Base-by-base conservation (phyloP, 1,140 invertebrate genomes). In the Eupeodes corollae region DNA sequence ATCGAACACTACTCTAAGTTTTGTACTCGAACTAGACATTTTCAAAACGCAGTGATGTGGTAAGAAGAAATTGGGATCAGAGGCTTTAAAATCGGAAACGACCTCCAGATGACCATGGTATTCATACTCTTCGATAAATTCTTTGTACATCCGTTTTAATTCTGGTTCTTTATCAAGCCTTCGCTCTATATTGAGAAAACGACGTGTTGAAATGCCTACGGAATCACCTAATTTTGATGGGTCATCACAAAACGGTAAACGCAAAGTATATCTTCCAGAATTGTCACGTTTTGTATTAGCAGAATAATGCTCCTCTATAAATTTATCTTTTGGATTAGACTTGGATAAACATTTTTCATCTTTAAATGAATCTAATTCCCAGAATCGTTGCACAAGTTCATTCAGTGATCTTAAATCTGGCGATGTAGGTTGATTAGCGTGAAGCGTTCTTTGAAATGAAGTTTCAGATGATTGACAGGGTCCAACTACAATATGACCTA, bases 61-160 rank as follows among this genome's bases (percentile, higher is more conserved):
- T 13, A 41, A 10, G 16, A 41, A 41, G 16, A 10, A 41, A 41
- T 18, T 9, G 16, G 16, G 39, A 9, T 34, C n/a, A 10, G 33
- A 34, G 10, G 33, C 10, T n/a, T 34, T 10, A 10, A 10, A 10
- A n/a, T 10, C 33, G 33, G 10, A 10, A 34, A 34, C 33, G 10
- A 34, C 33, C n/a, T n/a, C 14, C 61, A 70, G 67, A 49, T 70
- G 68, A 34, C 59, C 61, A 6, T 71, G 35, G 1, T 47, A 14
- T 21, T 61, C 32, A 48, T 70, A 71, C 50, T 71, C 68, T 3
- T 47, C 13, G 52, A 71, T 63, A 44, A 65, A 69, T 26, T 56
- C 18, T 0, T 44, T 37, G 43, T 70, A 71, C 21, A 47, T 33
- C 6, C 49, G 8, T 43, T 54, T 52, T 18, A 70, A 53, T 3